Conservation (phyloP, 2,797 vertebrate species). For the Hippoglossus hippoglossus region DNA sequence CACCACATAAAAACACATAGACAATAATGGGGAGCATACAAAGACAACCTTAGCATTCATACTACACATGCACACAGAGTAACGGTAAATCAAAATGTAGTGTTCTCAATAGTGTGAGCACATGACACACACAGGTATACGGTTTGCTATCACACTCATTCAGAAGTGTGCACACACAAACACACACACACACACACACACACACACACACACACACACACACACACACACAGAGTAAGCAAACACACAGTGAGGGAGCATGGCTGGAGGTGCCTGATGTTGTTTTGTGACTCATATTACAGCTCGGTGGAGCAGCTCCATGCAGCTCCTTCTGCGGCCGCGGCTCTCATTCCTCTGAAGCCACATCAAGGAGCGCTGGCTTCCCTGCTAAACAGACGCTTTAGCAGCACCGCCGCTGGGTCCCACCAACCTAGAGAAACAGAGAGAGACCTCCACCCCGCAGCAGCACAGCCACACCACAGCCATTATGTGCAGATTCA, state of each 20-base stretch:
- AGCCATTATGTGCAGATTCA: constrained; percentile 67
- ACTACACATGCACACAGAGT: not conserved
- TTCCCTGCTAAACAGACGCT: constrained; percentile 72
- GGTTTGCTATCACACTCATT: constrained; percentile 13
- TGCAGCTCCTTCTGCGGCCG: constrained; percentile 62
- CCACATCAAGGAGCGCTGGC: constrained; percentile 80
- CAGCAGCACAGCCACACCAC: constrained; percentile 47
- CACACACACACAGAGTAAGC: constrained; percentile 13
- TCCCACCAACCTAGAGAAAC: constrained; percentile 58
- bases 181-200: constrained; percentile 25
- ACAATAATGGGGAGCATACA: too few relatives aligned
- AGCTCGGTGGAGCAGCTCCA: constrained; percentile 55
- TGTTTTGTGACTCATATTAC: constrained; percentile 73
- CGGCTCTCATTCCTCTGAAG: constrained; percentile 72
- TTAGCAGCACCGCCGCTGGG: constrained; percentile 47
- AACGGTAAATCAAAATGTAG: not conserved
- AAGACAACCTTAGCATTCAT: not conserved
- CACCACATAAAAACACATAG: too few relatives aligned
- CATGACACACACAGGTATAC: constrained; percentile 14
- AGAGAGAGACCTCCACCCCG: constrained; percentile 39
- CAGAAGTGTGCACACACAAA: constrained; percentile 2
- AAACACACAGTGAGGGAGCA: constrained; percentile 37
- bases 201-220: constrained; percentile 31
- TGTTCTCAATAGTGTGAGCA: not conserved
- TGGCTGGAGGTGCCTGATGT: constrained; percentile 67